These are phyloP conservation scores for Semaprochilodus insignis DNA, from an alignment of 2,797 vertebrate species.

Conservation along the genomic window DNA sequence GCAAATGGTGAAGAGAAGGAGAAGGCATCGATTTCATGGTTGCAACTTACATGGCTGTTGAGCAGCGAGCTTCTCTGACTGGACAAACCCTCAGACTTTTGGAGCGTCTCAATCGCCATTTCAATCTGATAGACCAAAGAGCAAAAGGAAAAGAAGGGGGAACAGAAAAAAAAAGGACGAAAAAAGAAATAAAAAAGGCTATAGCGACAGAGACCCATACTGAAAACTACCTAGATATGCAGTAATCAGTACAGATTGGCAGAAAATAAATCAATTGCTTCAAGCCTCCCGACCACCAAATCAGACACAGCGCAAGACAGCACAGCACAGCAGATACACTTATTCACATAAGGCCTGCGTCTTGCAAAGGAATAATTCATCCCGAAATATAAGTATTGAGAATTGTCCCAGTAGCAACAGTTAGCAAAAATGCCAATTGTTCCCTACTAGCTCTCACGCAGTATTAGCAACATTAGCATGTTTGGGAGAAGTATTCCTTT, in stretches of 20 bases:
- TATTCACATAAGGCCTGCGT: not conserved
- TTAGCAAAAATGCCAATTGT: not conserved
- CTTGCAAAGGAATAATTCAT: slow-evolving; percentile 25
- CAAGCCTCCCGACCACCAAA: slow-evolving; percentile 55
- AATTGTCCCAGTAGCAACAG: not conserved
- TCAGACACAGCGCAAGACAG: slow-evolving; percentile 31
- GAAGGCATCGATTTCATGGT: slow-evolving; percentile 54
- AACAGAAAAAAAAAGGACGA: slow-evolving; percentile 82
- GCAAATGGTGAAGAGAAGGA: slow-evolving; percentile 43
- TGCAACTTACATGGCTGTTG: slow-evolving; percentile 99
- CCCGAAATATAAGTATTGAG: not conserved
- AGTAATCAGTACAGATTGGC: slow-evolving; percentile 71
- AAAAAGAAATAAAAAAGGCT: slow-evolving; percentile 71
- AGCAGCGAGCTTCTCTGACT: slow-evolving; percentile 99
- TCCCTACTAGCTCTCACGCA: too few species aligned
- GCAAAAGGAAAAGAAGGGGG: slow-evolving; percentile 72
- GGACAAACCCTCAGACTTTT: slow-evolving; percentile 99
- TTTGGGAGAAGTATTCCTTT: slow-evolving; percentile 37
- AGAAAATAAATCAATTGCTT: slow-evolving; percentile 65
- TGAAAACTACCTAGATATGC: slow-evolving; percentile 61
- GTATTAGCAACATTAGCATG: not conserved
- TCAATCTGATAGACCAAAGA: slow-evolving; percentile 94
- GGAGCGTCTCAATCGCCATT: slow-evolving; percentile 99
- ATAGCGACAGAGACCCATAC: slow-evolving; percentile 64
- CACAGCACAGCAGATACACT: slow-evolving; percentile 34